Base-by-base conservation (phyloP, 1,140 invertebrate genomes). In the Trachelipus rathkii region DNA sequence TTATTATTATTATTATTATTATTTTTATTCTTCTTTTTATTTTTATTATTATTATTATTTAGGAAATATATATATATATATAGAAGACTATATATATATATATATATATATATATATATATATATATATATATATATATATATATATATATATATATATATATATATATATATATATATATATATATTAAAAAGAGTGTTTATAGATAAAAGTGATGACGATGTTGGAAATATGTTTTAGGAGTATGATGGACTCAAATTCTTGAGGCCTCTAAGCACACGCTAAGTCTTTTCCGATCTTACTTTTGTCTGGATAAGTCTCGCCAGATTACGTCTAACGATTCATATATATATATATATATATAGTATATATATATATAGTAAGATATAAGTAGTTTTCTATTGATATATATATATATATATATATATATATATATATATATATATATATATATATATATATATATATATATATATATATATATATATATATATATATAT, bases 331-430 rank as follows among this genome's bases (percentile, higher is more conserved):
- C 44, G 15, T 5, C 33, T 24, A 11, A 24, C 19, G 15, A 45
- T 15, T 7, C 44, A 45, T 72, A 70, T 70, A 70, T 70, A 70
- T 70, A 70, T 70, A 70, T 70, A 69, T 69, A n/a, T n/a, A n/a
- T n/a, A n/a, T n/a, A n/a, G n/a, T 70, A 70, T 33, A 33, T 70
- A 70, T 70, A 70, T 23, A 70, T 70, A 70, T 33, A 70, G n/a
- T n/a, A n/a, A n/a, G n/a, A n/a, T n/a, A n/a, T n/a, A n/a, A n/a
- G n/a, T n/a, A n/a, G n/a, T n/a, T n/a, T n/a, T n/a, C n/a, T n/a
- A n/a, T n/a, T n/a, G n/a, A 70, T 70, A 70, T 70, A 70, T 70
- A 70, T 70, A 70, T 70, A 70, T 70, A 70, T 70, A 70, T 70
- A 70, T 70, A 70, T 33, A 33, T 70, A 70, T 70, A 70, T 23